phyloP scores from a whole-genome alignment of 2,888 invertebrate species.

The Drosophila anomelani region DNA sequence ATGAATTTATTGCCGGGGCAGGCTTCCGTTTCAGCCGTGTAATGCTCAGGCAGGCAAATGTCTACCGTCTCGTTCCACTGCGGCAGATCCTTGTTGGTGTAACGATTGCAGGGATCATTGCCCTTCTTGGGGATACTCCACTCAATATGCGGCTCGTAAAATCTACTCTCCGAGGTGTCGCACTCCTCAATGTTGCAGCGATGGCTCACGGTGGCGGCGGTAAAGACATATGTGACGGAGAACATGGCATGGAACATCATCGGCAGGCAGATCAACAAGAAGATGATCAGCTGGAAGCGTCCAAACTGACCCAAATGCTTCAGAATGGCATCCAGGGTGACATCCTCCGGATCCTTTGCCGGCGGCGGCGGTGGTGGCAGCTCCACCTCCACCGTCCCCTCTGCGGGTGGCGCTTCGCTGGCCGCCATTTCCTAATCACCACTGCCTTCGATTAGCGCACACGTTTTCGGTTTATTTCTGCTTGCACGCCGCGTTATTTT shows the following conservation, averaged over 20 bases:
- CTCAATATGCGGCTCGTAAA: constrained; percentile 85
- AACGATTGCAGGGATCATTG: constrained; percentile 85
- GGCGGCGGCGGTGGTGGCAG: constrained; percentile 4
- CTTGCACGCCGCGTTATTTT: constrained; percentile 31
- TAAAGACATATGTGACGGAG: constrained; percentile 89
- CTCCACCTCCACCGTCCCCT: constrained; percentile 9
- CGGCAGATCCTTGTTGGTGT: constrained; percentile 60
- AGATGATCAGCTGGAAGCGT: constrained; percentile 87
- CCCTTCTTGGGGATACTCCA: constrained; percentile 84
- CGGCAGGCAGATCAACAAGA: constrained; percentile 87
- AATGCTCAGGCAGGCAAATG: constrained; percentile 84
- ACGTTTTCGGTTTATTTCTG: constrained; percentile 68
- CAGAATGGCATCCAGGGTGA: constrained; percentile 80
- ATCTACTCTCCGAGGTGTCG: constrained; percentile 73
- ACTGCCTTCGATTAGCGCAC: constrained; percentile 27
- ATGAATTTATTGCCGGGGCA: constrained; percentile 86
- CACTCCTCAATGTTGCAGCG: constrained; percentile 85
- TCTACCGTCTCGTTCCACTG: constrained; percentile 54
- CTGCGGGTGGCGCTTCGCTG: constrained; percentile 43
- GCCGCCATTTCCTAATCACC: constrained; percentile 51
- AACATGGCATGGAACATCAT: constrained; percentile 88
- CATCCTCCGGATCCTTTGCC: constrained; percentile 63
- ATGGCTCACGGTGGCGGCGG: constrained; percentile 88
- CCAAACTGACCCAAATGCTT: constrained; percentile 87
- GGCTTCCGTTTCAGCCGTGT: constrained; percentile 80